Conservation (phyloP, 2,113 vertebrate species). For the Semnopithecus entellus region DNA sequence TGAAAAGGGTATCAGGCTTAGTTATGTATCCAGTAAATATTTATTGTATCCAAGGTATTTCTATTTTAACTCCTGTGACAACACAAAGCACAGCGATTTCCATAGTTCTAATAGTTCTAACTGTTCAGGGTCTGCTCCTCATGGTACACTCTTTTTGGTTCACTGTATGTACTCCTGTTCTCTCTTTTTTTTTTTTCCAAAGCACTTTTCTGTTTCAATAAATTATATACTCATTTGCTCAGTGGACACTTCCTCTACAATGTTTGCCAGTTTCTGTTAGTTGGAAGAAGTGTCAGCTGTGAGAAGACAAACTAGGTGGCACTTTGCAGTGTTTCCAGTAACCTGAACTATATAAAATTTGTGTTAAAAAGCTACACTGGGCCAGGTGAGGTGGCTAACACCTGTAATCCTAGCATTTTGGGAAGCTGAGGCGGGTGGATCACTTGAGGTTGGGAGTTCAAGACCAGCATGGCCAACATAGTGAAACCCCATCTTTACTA, state of each 20-base stretch:
- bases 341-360: not conserved
- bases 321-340: not conserved
- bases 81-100: not conserved
- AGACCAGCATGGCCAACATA: no score
- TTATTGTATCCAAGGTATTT: conserved; percentile 6
- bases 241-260: not conserved
- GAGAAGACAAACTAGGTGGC: not conserved
- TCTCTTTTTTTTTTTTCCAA: not conserved
- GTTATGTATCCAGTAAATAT: conserved; percentile 68
- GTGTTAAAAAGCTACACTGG: not conserved
- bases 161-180: not conserved
- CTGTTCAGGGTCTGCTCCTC: not conserved
- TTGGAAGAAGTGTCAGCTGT: not conserved
- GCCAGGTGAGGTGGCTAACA: no score
- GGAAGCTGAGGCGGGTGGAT: no score
- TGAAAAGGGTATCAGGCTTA: not conserved
- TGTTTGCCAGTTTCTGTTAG: not conserved
- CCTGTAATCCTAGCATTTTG: no score
- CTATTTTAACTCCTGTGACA: not conserved
- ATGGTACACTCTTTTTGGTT: not conserved
- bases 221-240: not conserved
- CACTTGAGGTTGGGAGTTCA: no score
- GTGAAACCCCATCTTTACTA: no score
- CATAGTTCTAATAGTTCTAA: not conserved
- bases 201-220: not conserved